A percentile compares a stretch with the other conserved stretches of the same genome.
These are phyloP conservation scores for Nomada flava DNA, from an alignment of 2,888 invertebrate genomes.

Conservation along the genomic window DNA sequence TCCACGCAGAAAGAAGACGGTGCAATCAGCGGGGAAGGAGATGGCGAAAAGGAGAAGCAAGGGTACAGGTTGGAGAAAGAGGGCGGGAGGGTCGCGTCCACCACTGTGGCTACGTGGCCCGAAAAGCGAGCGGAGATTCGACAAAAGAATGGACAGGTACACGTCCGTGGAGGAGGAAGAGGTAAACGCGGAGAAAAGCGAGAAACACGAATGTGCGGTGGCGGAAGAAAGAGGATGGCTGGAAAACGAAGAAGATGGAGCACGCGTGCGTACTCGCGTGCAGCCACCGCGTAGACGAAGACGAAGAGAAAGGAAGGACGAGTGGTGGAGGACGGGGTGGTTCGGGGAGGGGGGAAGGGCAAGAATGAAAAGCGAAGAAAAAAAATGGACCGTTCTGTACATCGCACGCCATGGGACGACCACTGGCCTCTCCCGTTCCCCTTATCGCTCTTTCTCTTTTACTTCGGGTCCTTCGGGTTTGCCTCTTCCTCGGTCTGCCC, in stretches of 20 bases:
- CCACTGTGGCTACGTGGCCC: constrained; percentile 46
- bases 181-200: constrained; percentile 40
- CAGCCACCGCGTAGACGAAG: constrained; percentile 45
- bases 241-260: constrained; percentile 43
- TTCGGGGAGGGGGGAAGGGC: constrained; percentile 33
- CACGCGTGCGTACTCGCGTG: constrained; percentile 49
- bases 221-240: constrained; percentile 45
- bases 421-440: constrained; percentile 46
- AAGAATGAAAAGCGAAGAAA: constrained; percentile 75
- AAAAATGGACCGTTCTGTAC: constrained; percentile 75
- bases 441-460: constrained; percentile 27
- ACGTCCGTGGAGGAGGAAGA: constrained; percentile 43
- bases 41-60: constrained; percentile 3
- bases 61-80: constrained; percentile 56
- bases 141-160: constrained; percentile 76
- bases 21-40: no score
- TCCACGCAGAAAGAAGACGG: constrained; percentile 1
- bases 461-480: constrained; percentile 2
- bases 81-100: constrained; percentile 42
- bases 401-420: constrained; percentile 76
- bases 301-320: constrained; percentile 44
- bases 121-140: constrained; percentile 71
- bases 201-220: constrained; percentile 39
- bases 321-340: constrained; percentile 8
- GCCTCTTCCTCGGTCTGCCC: constrained; percentile 9